These are phyloP conservation scores for Cataglyphis rosenhaueri DNA, from an alignment of 2,888 invertebrate genomes.

Conservation along the genomic window DNA sequence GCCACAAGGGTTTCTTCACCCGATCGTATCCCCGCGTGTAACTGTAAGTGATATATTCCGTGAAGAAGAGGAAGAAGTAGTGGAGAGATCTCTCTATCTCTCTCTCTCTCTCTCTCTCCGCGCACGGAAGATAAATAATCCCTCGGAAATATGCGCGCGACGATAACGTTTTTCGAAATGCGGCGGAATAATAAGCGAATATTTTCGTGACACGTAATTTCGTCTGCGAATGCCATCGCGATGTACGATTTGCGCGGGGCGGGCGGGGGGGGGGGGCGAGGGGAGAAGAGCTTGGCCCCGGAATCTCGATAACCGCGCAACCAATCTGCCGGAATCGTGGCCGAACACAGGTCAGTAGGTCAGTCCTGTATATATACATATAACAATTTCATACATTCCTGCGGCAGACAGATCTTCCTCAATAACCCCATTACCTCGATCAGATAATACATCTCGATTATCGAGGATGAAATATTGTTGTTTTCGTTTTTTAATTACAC, in stretches of 20 bases:
- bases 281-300: slow-evolving; percentile 10
- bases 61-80: slow-evolving; percentile 7
- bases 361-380: slow-evolving; percentile 6
- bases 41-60: slow-evolving; percentile 12
- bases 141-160: slow-evolving; percentile 56
- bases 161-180: slow-evolving; percentile 62
- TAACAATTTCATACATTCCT: slow-evolving; percentile 49
- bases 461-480: slow-evolving; percentile 5
- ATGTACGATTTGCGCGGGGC: slow-evolving; percentile 58
- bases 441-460: neutral
- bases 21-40: slow-evolving; percentile 30
- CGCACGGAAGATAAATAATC: slow-evolving; percentile 64
- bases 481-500: neutral
- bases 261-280: no score
- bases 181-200: slow-evolving; percentile 74
- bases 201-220: slow-evolving; percentile 74
- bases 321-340: slow-evolving; percentile 64
- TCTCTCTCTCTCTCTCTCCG: neutral
- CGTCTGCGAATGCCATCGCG: slow-evolving; percentile 70
- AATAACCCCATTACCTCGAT: neutral
- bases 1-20: slow-evolving; percentile 19
- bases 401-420: slow-evolving; percentile 8
- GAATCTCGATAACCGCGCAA: slow-evolving; percentile 69
- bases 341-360: slow-evolving; percentile 64
- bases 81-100: neutral